These are phyloP conservation scores for Hermetia illucens DNA, from an alignment of 1,140 invertebrate genomes.

Conservation along the genomic window DNA sequence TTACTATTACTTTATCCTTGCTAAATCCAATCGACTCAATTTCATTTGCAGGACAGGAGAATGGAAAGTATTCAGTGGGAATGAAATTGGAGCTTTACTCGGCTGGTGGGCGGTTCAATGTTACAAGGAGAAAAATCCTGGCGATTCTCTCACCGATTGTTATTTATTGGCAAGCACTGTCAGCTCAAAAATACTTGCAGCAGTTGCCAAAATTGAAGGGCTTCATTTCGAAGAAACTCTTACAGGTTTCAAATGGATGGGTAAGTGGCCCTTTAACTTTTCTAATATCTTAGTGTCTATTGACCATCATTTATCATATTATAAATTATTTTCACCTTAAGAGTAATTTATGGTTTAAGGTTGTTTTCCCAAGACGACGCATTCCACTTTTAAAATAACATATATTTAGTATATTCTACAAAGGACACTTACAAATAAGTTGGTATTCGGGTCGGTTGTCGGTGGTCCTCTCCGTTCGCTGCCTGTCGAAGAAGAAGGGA, in stretches of 20 bases:
- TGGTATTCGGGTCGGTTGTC: too few relatives aligned
- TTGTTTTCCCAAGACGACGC: too few relatives aligned
- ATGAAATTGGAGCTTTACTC: constrained; percentile 89
- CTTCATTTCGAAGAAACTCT: constrained; percentile 85
- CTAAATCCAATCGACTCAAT: constrained; percentile 6
- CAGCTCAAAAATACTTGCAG: constrained; percentile 87
- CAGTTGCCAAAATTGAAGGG: constrained; percentile 70
- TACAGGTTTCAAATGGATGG: constrained; percentile 99
- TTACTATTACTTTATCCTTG: constrained; percentile 1
- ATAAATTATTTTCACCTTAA: too few relatives aligned
- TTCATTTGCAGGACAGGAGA: constrained; percentile 38
- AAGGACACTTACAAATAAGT: too few relatives aligned
- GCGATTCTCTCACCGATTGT: constrained; percentile 35
- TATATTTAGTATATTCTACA: too few relatives aligned
- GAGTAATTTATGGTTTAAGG: too few relatives aligned
- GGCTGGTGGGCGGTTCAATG: constrained; percentile 82
- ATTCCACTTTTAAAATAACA: too few relatives aligned
- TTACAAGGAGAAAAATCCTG: constrained; percentile 35
- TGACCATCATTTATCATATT: not conserved
- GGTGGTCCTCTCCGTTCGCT: too few relatives aligned
- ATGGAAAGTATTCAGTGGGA: constrained; percentile 92
- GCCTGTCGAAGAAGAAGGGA: too few relatives aligned
- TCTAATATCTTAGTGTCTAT: not conserved
- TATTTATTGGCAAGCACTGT: constrained; percentile 91
- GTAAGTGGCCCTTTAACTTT: constrained; percentile 24